Percentiles rank a stretch among this genome's conserved stretches.
phyloP scores from a whole-genome alignment of 2,113 vertebrate genomes.

The Lichenostomus cassidix region DNA sequence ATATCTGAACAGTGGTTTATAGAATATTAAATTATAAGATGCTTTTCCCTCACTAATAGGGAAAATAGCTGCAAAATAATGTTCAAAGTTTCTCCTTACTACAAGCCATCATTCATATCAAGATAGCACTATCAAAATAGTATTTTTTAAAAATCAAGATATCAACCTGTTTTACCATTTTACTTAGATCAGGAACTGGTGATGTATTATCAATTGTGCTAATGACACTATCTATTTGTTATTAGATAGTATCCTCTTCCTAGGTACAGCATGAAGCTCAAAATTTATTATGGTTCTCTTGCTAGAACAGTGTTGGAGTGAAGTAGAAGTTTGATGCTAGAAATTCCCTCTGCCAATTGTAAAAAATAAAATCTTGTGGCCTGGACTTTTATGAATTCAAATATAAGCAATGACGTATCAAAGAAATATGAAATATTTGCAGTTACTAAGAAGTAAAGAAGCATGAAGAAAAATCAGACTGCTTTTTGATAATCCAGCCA shows the following conservation, averaged over 20 bases:
- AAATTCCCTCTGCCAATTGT: not conserved
- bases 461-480: not conserved
- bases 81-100: not conserved
- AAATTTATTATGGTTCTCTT: not conserved
- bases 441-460: not conserved
- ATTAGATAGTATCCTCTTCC: not conserved
- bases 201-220: not conserved
- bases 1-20: not conserved
- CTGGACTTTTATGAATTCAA: not conserved
- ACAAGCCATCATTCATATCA: not conserved
- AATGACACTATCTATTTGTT: not conserved
- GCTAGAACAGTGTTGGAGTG: not conserved
- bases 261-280: not conserved
- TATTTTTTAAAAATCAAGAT: not conserved
- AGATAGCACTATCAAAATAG: not conserved
- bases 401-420: not conserved
- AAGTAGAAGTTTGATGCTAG: not conserved
- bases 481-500: not conserved
- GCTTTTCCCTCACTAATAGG: not conserved
- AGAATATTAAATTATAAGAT: not conserved
- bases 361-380: not conserved
- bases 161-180: not conserved
- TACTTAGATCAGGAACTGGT: not conserved
- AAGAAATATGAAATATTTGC: not conserved
- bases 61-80: not conserved